Evolutionary conservation across 2,888 invertebrate genomes (phyloP).

Genomic region (Volucella inflata): DNA sequence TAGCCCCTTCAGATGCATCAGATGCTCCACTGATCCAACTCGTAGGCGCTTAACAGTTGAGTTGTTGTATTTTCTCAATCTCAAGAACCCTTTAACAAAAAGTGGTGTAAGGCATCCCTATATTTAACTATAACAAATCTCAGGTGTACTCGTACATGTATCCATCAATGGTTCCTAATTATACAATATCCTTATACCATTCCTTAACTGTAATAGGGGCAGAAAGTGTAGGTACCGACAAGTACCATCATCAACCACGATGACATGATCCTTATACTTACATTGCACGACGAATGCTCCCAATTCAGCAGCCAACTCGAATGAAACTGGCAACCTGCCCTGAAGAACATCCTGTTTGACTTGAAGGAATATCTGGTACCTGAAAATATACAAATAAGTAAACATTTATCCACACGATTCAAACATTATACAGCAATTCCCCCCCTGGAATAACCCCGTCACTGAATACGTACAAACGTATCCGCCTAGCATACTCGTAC

Average conservation of each 20-base stretch:
- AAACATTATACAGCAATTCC: constrained; percentile 34
- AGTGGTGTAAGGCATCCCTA: no score
- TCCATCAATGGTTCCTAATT: constrained; percentile 35
- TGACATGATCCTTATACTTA: constrained; percentile 85
- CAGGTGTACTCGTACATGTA: constrained; percentile 3
- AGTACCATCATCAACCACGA: no score
- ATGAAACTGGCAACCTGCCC: constrained; percentile 94
- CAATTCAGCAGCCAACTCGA: constrained; percentile 95
- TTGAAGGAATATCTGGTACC: constrained; percentile 98
- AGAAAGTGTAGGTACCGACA: no score
- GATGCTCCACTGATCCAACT: no score
- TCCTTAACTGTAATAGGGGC: background rate
- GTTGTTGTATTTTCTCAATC: no score
- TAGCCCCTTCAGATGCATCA: no score
- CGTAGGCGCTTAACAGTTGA: no score
- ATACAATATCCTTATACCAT: constrained; percentile 47
- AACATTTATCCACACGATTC: constrained; percentile 56
- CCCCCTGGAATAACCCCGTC: constrained; percentile 5
- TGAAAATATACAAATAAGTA: constrained; percentile 82
- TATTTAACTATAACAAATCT: no score
- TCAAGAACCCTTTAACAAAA: no score
- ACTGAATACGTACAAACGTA: no score
- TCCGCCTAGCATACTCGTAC: no score
- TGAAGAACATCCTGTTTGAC: constrained; percentile 98
- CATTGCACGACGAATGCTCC: constrained; percentile 97